phyloP scores from a whole-genome alignment of 2,888 invertebrate genomes.

The Chaitophorus viminalis region DNA sequence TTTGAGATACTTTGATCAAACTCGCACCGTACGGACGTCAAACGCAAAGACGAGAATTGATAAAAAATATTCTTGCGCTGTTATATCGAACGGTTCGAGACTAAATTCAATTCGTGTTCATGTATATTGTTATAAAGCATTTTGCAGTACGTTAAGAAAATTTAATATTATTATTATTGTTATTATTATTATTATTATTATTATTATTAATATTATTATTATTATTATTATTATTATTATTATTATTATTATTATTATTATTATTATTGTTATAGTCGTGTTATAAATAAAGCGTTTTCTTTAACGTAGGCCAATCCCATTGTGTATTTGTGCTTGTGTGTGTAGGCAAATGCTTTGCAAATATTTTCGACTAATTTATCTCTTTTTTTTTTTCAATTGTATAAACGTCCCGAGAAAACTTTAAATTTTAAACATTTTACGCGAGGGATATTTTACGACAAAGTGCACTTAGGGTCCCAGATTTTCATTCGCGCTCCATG shows the following conservation, averaged over 20 bases:
- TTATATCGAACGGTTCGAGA: background rate
- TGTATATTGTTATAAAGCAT: too few species aligned
- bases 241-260: too few species aligned
- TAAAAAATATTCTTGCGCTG: background rate
- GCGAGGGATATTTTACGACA: background rate
- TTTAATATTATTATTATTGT: too few species aligned
- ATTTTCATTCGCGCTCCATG: too few species aligned
- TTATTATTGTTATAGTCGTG: slow-evolving; percentile 8
- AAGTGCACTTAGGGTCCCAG: background rate
- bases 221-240: too few species aligned
- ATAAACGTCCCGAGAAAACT: slow-evolving; percentile 29
- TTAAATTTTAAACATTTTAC: slow-evolving; percentile 28
- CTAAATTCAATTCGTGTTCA: background rate
- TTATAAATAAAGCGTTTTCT: background rate
- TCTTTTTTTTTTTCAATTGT: slow-evolving; percentile 21
- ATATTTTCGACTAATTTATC: slow-evolving; percentile 12
- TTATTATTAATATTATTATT: too few species aligned
- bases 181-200: too few species aligned
- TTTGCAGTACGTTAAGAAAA: too few species aligned
- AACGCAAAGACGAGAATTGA: background rate
- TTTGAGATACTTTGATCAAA: too few species aligned
- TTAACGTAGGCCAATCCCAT: background rate
- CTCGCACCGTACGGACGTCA: background rate
- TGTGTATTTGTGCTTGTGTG: too few species aligned
- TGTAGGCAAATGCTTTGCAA: background rate